These are phyloP conservation scores for Mimachlamys varia DNA, from an alignment of 2,888 invertebrate species.

Conservation along the genomic window DNA sequence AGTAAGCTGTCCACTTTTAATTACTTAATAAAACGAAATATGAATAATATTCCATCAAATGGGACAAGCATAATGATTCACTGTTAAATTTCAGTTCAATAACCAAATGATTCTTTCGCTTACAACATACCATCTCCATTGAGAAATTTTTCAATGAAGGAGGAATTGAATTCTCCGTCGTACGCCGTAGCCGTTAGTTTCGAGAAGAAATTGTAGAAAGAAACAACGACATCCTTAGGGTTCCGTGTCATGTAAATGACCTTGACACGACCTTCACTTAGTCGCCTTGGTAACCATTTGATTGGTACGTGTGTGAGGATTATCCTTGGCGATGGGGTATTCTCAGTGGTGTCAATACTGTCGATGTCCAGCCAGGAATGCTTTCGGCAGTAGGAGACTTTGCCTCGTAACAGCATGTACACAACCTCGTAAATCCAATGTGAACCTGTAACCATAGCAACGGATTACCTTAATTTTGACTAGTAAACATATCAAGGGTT, in stretches of 20 bases:
- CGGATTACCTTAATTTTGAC: too few relatives aligned
- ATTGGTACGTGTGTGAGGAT: not conserved
- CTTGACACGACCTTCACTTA: not conserved
- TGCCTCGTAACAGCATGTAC: not conserved
- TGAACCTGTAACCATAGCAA: slow-evolving; percentile 17
- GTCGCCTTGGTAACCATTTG: not conserved
- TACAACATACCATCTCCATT: not conserved
- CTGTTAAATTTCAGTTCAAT: too few relatives aligned
- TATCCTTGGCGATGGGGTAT: slow-evolving; percentile 1
- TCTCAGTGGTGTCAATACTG: not conserved
- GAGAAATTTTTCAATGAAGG: not conserved
- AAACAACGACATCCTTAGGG: slow-evolving; percentile 5
- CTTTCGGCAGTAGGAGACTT: not conserved
- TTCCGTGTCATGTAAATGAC: not conserved
- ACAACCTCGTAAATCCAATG: not conserved
- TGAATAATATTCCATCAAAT: too few relatives aligned
- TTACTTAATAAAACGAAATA: too few relatives aligned
- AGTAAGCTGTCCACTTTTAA: too few relatives aligned
- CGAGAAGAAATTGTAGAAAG: not conserved
- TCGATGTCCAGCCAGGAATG: not conserved
- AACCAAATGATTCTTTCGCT: too few relatives aligned
- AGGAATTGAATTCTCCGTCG: not conserved
- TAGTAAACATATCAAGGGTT: too few relatives aligned
- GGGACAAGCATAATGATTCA: too few relatives aligned
- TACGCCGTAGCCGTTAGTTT: not conserved